Percentiles rank a stretch among this genome's conserved stretches.
These are phyloP conservation scores for Amblyornis subalaris DNA, from an alignment of 2,113 vertebrate genomes.

Conservation along the genomic window DNA sequence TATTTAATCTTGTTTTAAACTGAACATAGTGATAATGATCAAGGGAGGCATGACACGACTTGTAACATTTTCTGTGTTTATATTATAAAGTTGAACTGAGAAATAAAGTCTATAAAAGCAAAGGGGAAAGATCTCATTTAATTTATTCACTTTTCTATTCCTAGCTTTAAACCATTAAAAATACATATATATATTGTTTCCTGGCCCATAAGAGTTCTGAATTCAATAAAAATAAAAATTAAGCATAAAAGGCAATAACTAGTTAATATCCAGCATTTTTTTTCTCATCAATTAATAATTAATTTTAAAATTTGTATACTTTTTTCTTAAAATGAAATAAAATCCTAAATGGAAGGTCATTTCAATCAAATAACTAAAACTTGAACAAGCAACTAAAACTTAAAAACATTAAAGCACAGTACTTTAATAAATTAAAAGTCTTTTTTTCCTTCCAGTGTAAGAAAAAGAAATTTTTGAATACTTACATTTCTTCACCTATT, in stretches of 20 bases:
- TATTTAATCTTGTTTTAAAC: not conserved
- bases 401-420: not conserved
- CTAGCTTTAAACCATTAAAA: accelerated
- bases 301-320: not conserved
- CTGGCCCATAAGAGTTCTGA: not conserved
- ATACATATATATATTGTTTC: not conserved
- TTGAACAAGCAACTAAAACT: not conserved
- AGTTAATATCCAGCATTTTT: not conserved
- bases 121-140: not conserved
- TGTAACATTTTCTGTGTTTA: not conserved
- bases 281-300: not conserved
- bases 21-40: not conserved
- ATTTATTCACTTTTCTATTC: not conserved
- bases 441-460: not conserved
- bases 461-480: not conserved
- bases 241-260: not conserved
- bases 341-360: not conserved
- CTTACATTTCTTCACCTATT: not conserved
- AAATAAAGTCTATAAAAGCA: not conserved
- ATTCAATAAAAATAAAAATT: not conserved
- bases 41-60: not conserved
- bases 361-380: not conserved
- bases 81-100: not conserved
- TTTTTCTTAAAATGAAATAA: not conserved
- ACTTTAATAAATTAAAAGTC: accelerated